Percentiles rank a stretch among this genome's conserved stretches.
Conservation (phyloP, 2,888 invertebrate genomes). For the Ligdia adustata region DNA sequence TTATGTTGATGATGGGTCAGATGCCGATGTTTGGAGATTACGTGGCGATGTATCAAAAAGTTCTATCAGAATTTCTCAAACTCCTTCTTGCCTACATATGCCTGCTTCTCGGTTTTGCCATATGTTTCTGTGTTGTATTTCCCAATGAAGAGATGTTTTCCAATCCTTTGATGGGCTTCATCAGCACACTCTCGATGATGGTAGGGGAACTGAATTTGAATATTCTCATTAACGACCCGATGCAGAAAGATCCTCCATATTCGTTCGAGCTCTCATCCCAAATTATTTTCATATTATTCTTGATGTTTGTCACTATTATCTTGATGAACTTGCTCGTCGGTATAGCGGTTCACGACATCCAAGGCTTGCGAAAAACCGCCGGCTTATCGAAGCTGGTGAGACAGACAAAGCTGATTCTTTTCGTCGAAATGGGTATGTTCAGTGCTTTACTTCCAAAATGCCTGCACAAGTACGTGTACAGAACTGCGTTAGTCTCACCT, state of each 20-base stretch:
- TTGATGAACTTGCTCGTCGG: slow-evolving; percentile 94
- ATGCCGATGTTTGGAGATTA: slow-evolving; percentile 94
- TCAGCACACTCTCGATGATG: slow-evolving; percentile 94
- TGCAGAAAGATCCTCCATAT: slow-evolving; percentile 88
- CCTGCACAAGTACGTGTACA: slow-evolving; percentile 88
- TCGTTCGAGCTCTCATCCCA: slow-evolving; percentile 91
- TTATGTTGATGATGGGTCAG: slow-evolving; percentile 95
- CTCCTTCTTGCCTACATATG: slow-evolving; percentile 92
- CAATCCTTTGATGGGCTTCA: slow-evolving; percentile 92
- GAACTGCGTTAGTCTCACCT: slow-evolving; percentile 91
- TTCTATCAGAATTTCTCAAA: slow-evolving; percentile 92
- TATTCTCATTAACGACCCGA: slow-evolving; percentile 88
- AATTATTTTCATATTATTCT: slow-evolving; percentile 90
- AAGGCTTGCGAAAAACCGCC: slow-evolving; percentile 93
- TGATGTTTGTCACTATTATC: slow-evolving; percentile 93
- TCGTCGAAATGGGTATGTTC: slow-evolving; percentile 92
- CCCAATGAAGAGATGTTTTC: slow-evolving; percentile 92
- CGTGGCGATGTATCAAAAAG: slow-evolving; percentile 95
- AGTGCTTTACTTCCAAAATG: slow-evolving; percentile 90
- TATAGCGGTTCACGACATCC: slow-evolving; percentile 94
- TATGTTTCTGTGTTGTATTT: slow-evolving; percentile 94
- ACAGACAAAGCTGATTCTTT: slow-evolving; percentile 92
- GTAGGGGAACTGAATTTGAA: slow-evolving; percentile 92
- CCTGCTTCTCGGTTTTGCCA: slow-evolving; percentile 92
- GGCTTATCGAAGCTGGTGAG: slow-evolving; percentile 92